These are phyloP conservation scores for Hemicordylus capensis DNA, from an alignment of 2,113 vertebrate genomes.

Conservation along the genomic window DNA sequence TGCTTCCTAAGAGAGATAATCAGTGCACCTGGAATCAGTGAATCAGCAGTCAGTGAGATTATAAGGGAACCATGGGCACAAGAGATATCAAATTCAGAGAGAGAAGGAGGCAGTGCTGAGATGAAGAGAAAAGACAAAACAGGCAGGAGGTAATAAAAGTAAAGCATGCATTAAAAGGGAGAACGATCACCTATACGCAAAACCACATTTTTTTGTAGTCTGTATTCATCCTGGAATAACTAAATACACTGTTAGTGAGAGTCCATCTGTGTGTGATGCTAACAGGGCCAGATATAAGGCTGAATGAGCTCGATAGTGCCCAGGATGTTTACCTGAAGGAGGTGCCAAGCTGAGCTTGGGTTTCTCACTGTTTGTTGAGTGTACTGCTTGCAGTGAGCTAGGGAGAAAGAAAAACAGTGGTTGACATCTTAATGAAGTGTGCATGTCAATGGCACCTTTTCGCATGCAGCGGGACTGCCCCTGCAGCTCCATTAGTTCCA, in stretches of 20 bases:
- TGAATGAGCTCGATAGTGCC: no score
- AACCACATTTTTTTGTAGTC: not conserved
- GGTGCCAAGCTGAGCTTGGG: no score
- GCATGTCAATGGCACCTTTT: no score
- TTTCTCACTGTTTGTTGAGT: no score
- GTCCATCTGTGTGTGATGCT: no score
- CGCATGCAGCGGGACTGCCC: no score
- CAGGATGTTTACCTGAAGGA: no score
- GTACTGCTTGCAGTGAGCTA: no score
- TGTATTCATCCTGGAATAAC: not conserved
- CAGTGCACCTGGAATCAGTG: not conserved
- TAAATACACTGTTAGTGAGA: not conserved
- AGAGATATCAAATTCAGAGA: not conserved
- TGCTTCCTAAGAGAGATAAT: not conserved
- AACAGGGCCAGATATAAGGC: no score
- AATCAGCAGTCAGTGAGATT: not conserved
- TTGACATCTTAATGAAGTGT: no score
- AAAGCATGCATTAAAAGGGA: not conserved
- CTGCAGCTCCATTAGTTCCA: no score
- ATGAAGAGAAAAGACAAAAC: not conserved
- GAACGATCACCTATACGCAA: not conserved
- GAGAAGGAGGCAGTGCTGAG: not conserved
- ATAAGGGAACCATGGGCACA: not conserved
- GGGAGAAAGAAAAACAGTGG: no score
- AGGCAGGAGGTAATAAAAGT: rapidly evolving